Evolutionary conservation across 2,888 invertebrate species (phyloP).

Genomic region (Silvanus unidentatus): DNA sequence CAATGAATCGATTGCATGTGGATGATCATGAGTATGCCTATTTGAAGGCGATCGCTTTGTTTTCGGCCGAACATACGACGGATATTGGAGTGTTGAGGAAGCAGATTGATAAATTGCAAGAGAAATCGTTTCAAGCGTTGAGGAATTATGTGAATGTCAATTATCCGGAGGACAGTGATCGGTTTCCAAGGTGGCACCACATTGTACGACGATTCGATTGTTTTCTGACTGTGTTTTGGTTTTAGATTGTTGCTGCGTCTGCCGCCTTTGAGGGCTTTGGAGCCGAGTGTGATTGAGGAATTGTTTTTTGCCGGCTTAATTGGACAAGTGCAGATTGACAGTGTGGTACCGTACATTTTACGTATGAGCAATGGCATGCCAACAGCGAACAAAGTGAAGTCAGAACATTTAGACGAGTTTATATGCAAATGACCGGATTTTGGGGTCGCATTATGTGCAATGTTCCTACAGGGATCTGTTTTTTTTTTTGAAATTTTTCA

Average conservation of each 20-base stretch:
- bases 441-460: slow-evolving; percentile 13
- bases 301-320: slow-evolving; percentile 88
- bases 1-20: slow-evolving; percentile 67
- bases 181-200: slow-evolving; percentile 49
- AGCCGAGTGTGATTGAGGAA: slow-evolving; percentile 77
- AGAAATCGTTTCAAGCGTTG: slow-evolving; percentile 57
- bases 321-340: slow-evolving; percentile 91
- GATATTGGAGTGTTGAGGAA: slow-evolving; percentile 46
- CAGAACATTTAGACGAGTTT: slow-evolving; percentile 39
- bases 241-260: slow-evolving; percentile 61
- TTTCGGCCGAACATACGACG: slow-evolving; percentile 51
- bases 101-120: slow-evolving; percentile 57
- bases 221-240: slow-evolving; percentile 10
- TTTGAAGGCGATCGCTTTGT: slow-evolving; percentile 73
- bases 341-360: slow-evolving; percentile 88
- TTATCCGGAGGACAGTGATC: slow-evolving; percentile 48
- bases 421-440: slow-evolving; percentile 29
- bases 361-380: slow-evolving; percentile 45
- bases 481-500: slow-evolving; percentile 8
- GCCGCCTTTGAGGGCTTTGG: slow-evolving; percentile 65
- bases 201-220: slow-evolving; percentile 4
- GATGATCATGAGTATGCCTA: slow-evolving; percentile 84
- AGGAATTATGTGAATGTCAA: slow-evolving; percentile 46
- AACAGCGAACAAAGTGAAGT: slow-evolving; percentile 37
- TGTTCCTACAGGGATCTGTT: slow-evolving; percentile 14